Conservation (phyloP, 2,797 vertebrate genomes). For the Premnoplex brunnescens region DNA sequence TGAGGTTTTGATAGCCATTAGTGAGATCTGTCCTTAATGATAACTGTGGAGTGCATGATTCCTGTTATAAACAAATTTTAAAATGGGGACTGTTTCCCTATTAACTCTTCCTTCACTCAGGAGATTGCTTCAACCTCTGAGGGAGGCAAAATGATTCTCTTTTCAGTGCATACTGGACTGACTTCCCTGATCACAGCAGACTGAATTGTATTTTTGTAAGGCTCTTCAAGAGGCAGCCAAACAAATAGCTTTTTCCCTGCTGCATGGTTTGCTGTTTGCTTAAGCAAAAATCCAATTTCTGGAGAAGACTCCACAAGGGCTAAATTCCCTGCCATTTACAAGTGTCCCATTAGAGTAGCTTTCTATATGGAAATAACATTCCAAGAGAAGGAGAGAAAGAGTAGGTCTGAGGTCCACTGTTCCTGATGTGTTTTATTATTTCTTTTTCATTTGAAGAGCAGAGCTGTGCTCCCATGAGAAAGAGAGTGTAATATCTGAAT, state of each 20-base stretch:
- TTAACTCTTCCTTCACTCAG: constrained; percentile 19
- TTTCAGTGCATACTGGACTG: constrained; percentile 26
- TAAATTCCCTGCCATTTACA: constrained; percentile 79
- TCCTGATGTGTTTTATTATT: constrained; percentile 78
- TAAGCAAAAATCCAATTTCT: constrained; percentile 85
- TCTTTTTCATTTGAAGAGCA: constrained; percentile 75
- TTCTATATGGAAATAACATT: constrained; percentile 81
- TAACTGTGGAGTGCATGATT: neutral
- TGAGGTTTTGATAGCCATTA: neutral
- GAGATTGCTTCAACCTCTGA: constrained; percentile 3
- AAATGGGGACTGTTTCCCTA: neutral
- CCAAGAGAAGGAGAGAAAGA: constrained; percentile 73
- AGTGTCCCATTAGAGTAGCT: constrained; percentile 78
- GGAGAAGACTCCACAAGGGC: constrained; percentile 74
- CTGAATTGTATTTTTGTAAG: constrained; percentile 72
- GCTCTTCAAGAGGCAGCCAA: constrained; percentile 68
- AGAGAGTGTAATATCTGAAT: constrained; percentile 69
- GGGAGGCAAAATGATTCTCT: constrained; percentile 36
- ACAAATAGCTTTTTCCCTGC: constrained; percentile 77
- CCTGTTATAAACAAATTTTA: neutral
- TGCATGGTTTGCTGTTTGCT: constrained; percentile 78
- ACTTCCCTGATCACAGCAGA: constrained; percentile 46
- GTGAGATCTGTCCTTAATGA: neutral
- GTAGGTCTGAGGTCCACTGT: constrained; percentile 71
- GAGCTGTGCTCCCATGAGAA: constrained; percentile 71